Percentiles rank a stretch among this genome's conserved stretches.
Conservation (phyloP, 2,797 vertebrate genomes). For the Choloepus didactylus region DNA sequence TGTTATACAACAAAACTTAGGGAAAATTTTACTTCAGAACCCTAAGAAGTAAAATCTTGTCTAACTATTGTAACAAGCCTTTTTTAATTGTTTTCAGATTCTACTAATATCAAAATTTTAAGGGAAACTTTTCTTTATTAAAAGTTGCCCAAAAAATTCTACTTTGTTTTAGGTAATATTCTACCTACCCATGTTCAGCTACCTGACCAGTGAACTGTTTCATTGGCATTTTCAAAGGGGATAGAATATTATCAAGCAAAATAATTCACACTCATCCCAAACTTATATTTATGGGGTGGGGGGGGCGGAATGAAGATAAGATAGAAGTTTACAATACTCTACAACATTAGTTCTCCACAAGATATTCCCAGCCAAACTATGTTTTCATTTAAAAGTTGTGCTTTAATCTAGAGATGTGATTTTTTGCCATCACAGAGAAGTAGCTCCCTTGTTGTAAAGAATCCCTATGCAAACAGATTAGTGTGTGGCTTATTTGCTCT, state of each 20-base stretch:
- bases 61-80: conserved; percentile 52
- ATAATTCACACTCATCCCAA: background rate
- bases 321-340: background rate
- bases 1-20: conserved; percentile 72
- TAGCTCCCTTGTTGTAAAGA: background rate
- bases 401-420: background rate
- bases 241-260: background rate
- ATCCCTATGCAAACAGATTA: background rate
- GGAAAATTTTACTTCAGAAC: conserved; percentile 69
- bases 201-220: background rate
- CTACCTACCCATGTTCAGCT: background rate
- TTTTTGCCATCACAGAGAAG: background rate
- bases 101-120: conserved; percentile 59
- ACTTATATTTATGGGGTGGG: background rate
- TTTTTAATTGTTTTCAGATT: conserved; percentile 74
- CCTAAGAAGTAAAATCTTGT: conserved; percentile 45
- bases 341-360: background rate
- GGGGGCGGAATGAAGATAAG: background rate
- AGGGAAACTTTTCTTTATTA: conserved; percentile 71
- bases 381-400: background rate
- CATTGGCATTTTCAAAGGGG: background rate
- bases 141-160: conserved; percentile 37
- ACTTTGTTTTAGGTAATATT: conserved; percentile 60
- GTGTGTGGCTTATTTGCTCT: background rate
- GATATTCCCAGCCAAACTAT: rapidly evolving